Percentiles rank a stretch among this genome's conserved stretches.
These are phyloP conservation scores for Corythornis leucogaster DNA, from an alignment of 2,797 vertebrate species.

Conservation along the genomic window DNA sequence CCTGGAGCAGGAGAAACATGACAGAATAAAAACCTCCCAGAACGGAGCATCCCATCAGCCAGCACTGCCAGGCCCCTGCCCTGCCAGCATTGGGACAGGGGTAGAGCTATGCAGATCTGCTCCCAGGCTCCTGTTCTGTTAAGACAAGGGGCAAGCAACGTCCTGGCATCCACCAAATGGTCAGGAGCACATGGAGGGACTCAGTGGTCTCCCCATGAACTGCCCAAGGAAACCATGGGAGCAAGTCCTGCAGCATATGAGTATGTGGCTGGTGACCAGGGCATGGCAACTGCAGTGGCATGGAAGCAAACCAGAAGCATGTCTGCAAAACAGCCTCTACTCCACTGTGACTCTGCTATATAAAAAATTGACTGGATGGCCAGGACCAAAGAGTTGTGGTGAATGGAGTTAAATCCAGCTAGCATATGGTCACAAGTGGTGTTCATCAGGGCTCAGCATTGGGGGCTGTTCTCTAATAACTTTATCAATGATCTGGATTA, in stretches of 20 bases:
- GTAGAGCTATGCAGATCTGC: not conserved
- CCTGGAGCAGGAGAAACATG: not conserved
- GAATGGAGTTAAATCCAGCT: not conserved
- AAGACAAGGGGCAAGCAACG: not conserved
- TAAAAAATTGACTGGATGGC: not conserved
- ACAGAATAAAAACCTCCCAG: not conserved
- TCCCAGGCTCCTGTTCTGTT: not conserved
- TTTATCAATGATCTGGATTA: not conserved
- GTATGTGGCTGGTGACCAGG: not conserved
- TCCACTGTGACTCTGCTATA: not conserved
- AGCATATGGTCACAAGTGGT: not conserved
- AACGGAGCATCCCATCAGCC: not conserved
- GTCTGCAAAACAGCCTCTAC: not conserved
- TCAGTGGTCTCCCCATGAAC: not conserved
- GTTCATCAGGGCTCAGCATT: not conserved
- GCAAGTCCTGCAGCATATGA: accelerated
- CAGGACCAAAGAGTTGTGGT: not conserved
- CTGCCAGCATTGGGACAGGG: accelerated
- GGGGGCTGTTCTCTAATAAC: not conserved
- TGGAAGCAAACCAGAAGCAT: not conserved
- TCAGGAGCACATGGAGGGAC: not conserved
- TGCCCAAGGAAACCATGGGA: not conserved
- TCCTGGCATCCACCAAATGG: not conserved
- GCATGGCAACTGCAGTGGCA: not conserved
- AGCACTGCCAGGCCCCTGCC: accelerated